phyloP scores from a whole-genome alignment of 1,140 invertebrate genomes.

The Homarus americanus region DNA sequence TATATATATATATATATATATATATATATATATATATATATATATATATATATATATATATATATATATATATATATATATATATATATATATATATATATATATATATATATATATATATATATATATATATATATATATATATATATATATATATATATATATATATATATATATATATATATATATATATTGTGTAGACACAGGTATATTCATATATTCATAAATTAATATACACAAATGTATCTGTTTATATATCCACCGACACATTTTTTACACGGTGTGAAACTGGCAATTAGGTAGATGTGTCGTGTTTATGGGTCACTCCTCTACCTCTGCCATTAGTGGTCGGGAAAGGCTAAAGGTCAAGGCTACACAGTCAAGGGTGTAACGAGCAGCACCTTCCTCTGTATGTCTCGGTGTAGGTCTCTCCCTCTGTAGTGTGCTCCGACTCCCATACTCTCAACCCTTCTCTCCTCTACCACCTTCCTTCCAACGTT shows the following conservation, averaged over 20 bases:
- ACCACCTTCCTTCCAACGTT: no score
- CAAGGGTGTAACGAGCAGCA: no score
- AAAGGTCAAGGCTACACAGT: no score
- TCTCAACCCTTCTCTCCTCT: no score
- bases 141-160: constrained; percentile 29
- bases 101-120: constrained; percentile 26
- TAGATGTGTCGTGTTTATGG: no score
- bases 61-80: constrained; percentile 29
- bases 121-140: constrained; percentile 29
- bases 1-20: no score
- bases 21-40: constrained; percentile 12
- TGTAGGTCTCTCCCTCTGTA: no score
- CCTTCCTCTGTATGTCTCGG: no score
- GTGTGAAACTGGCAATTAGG: no score
- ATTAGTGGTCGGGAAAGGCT: no score
- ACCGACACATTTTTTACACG: not conserved
- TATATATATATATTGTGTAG: constrained; percentile 18
- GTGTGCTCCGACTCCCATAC: no score
- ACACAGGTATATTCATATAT: constrained; percentile 2
- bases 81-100: constrained; percentile 29
- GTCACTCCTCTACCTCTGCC: no score
- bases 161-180: constrained; percentile 29
- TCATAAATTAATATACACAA: not conserved
- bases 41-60: constrained; percentile 29
- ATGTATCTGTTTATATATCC: constrained; percentile 1